A percentile compares a stretch with the other conserved stretches of the same genome.
These are phyloP conservation scores for Ammodytes marinus DNA, from an alignment of 2,113 vertebrate species.

Conservation along the genomic window DNA sequence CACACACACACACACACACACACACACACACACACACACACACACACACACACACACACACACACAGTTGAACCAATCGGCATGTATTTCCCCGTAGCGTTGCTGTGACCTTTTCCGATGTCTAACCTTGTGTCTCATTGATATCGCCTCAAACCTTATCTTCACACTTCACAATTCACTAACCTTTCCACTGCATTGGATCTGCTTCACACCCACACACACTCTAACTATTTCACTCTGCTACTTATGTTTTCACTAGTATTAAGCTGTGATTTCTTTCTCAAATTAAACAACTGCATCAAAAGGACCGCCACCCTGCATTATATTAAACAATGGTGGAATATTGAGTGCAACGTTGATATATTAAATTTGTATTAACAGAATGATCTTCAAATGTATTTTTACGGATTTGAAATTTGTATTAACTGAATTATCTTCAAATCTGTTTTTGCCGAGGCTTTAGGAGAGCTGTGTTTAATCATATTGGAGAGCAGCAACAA, in stretches of 20 bases:
- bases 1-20: neutral
- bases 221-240: neutral
- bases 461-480: slow-evolving; percentile 45
- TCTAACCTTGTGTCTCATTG: slow-evolving; percentile 25
- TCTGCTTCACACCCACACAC: slow-evolving; percentile 35
- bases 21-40: neutral
- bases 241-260: neutral
- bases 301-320: neutral
- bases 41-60: neutral
- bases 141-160: slow-evolving; percentile 24
- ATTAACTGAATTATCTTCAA: slow-evolving; percentile 18
- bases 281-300: slow-evolving; percentile 13
- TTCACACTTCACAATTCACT: slow-evolving; percentile 11
- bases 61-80: slow-evolving; percentile 12
- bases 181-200: slow-evolving; percentile 11
- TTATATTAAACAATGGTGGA: slow-evolving; percentile 22
- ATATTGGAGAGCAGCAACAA: slow-evolving; percentile 44
- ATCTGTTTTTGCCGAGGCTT: slow-evolving; percentile 28
- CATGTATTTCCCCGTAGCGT: slow-evolving; percentile 5
- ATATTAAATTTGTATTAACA: neutral
- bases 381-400: too few relatives aligned
- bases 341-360: slow-evolving; percentile 8
- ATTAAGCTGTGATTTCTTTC: neutral
- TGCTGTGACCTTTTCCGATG: slow-evolving; percentile 53
- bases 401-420: too few relatives aligned